Evolutionary conservation across 2,888 invertebrate genomes (phyloP), one percentile per base, ranked within the genome.

Genomic region (Eubasilissa splendida): DNA sequence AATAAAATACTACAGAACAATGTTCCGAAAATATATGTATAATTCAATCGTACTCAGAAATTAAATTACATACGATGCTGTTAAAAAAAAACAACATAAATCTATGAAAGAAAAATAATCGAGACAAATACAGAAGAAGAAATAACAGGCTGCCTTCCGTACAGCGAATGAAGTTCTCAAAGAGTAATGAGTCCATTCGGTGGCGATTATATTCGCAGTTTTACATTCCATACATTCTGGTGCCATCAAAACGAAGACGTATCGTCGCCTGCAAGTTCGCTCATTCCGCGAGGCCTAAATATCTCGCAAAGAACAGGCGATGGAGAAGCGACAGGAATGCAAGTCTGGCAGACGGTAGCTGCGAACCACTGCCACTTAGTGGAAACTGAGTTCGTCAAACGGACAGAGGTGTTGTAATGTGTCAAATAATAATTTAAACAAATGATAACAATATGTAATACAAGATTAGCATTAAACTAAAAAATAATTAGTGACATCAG

Each of bases 191-290:
- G 65, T 52, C 33, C 59, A 54, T 66, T 53, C 76, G n/a, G 65
- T 7, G 31, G 65, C 66, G 65, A 76, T 65, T 65, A 52, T 53
- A 65, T 54, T 60, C 76, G 76, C 76, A 53, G 65, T 54, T 65
- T 76, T 76, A 76, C 52, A 76, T 76, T 76, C 76, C 54, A 4
- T 4, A n/a, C 65, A 54, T 76, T 54, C 56, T n/a, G 52, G 59
- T 54, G 65, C 65, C 76, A 76, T 76, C 12, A 52, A 56, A n/a
- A 65, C 65, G 52, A 65, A 76, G 76, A 76, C 65, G 12, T 8
- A 75, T 75, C 8, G 54, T 31, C 14, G 65, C 31, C 76, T 11
- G 14, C 52, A 31, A 65, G 52, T 54, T 76, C 65, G 76, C 12
- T 52, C 75, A 63, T 59, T 63, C 33, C 75, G 22, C 63, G n/a